Evolutionary conservation across 2,888 invertebrate species (phyloP), one percentile per base, ranked within the genome.

Genomic region (Chrysodeixis includens): DNA sequence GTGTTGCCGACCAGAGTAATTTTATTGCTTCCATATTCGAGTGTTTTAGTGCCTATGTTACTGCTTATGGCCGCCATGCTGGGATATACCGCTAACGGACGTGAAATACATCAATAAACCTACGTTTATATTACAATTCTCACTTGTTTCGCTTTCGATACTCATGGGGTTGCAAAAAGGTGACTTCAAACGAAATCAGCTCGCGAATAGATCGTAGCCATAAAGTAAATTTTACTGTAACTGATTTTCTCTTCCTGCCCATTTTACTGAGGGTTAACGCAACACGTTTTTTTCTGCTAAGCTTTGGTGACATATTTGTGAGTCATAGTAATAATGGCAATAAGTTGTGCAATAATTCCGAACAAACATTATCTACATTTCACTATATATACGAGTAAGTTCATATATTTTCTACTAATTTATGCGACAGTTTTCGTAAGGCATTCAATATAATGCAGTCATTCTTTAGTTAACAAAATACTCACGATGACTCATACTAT

Each of bases 21-120:
- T 72, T 67, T 68, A 72, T 68, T 57, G 51, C 59, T 14, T 8
- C 52, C 49, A 56, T 72, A 62, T 56, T 62, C 44, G 30, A 72
- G 26, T 49, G 52, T 56, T 58, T 71, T 26, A 26, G 22, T 52
- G 22, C 26, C 26, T 52, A 52, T 49, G 20, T 49, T 49, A 49
- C 46, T 20, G 46, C 46, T 49, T 49, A 20, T 49, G 20, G 46
- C 18, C 20, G 46, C 46, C 46, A 49, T 49, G 46, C 46, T 3
- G 46, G 20, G 46, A 40, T 49, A 18, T 20, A 16, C 18, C 46
- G 8, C 46, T 49, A 49, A 49, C 18, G 18, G 20, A 49, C 20
- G 46, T 18, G 46, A 18, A 49, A 49, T 49, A 49, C 46, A 49
- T 18, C 46, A 49, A 20, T 49, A 49, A 49, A 49, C 18, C 10